A percentile compares a stretch with the other conserved stretches of the same genome.
phyloP scores from a whole-genome alignment of 1,140 invertebrate species.

The Micrasema longulum region DNA sequence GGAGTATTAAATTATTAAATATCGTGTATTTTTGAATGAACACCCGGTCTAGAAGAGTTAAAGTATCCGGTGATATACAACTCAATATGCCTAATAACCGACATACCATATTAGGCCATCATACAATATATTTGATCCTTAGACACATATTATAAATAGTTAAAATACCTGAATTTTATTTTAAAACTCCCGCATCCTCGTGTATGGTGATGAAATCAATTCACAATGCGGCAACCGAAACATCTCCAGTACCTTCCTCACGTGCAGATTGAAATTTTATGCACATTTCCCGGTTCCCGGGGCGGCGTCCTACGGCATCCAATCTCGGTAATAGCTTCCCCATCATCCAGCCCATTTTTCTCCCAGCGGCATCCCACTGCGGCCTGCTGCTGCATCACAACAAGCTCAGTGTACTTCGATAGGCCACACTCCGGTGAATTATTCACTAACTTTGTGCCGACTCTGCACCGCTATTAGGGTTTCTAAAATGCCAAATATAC shows the following conservation, averaged over 20 bases:
- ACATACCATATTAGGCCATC: too few relatives aligned
- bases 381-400: background rate
- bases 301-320: conserved; percentile 40
- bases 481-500: too few relatives aligned
- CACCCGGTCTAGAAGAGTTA: too few relatives aligned
- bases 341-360: conserved; percentile 40
- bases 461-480: background rate
- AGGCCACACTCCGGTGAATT: conserved; percentile 18
- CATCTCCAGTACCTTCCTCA: conserved; percentile 11
- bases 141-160: too few relatives aligned
- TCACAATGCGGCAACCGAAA: conserved; percentile 21
- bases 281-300: conserved; percentile 37
- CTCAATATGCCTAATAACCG: too few relatives aligned
- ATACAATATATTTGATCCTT: too few relatives aligned
- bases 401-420: background rate
- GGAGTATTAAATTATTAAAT: too few relatives aligned
- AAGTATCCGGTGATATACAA: too few relatives aligned
- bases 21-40: too few relatives aligned
- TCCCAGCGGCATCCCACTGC: conserved; percentile 15
- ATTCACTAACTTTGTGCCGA: conserved; percentile 17
- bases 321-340: conserved; percentile 53
- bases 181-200: too few relatives aligned
- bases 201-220: conserved; percentile 9
- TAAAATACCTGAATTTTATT: too few relatives aligned
- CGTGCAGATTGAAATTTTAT: conserved; percentile 51